Base-by-base conservation (phyloP, 2,113 vertebrate species). In the Trachemys scripta region DNA sequence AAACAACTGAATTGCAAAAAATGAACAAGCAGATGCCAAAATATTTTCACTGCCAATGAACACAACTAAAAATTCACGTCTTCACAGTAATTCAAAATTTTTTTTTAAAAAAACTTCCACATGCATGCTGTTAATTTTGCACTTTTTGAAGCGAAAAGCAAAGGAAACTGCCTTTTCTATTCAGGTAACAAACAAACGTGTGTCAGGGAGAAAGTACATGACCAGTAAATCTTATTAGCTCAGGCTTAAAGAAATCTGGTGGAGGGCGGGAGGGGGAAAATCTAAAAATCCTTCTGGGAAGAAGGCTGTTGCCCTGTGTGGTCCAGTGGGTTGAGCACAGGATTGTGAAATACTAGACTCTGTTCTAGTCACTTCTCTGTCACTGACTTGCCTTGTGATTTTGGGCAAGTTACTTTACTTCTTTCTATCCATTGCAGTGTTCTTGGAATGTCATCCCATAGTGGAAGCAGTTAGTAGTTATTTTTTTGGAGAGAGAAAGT, bases 1-100 rank as follows among this genome's bases (percentile, higher is more conserved):
- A 83, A 93, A 89, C 87, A 79, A 90, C 19, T n/a, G 81, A 92
- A 49, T 51, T 12, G 20, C 80, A 80, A 82, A 76, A 11, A 82
- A 24, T 11, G 88, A 87, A 94, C 90, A 78, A 80, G 89, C 93
- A 94, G 92, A 62, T n/a, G 83, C 47, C 16, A 12, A 89, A 88
- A 42, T 65, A 90, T n/a, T 84, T 85, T 22, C 90, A 42, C 54
- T 89, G 25, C 22, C 50, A 87, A 81, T 88, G 79, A 59, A 91
- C 89, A 31, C 7, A 8, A 47, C 87, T 83, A 89, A 91, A 80
- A 91, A 84, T 75, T 4, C 38, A 65, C 17, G 12, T 91, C 91
- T 88, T 94, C 31, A 69, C 84, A 84, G 35, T 83, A 88, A 91
- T 85, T 1, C 45, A 84, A 9, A 65, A 19, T n/a, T n/a, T n/a